These are phyloP conservation scores for Apamea sordens DNA, from an alignment of 2,888 invertebrate species.

Conservation along the genomic window DNA sequence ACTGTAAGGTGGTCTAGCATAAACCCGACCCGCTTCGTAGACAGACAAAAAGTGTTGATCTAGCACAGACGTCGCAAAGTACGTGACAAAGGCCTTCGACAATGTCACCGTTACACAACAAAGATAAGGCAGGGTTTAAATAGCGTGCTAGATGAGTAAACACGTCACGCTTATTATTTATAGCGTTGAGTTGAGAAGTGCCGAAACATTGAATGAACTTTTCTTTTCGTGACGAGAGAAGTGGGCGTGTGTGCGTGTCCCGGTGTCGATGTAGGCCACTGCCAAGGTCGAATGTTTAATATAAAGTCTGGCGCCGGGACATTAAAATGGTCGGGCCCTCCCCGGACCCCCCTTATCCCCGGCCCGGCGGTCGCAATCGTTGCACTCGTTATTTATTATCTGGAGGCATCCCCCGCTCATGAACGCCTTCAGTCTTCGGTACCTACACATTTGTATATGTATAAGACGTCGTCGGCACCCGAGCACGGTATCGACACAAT, in stretches of 20 bases:
- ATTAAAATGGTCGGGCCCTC: constrained; percentile 90
- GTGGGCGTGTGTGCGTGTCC: constrained; percentile 89
- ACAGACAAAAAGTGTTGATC: constrained; percentile 61
- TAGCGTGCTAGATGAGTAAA: constrained; percentile 79
- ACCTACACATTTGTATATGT: constrained; percentile 64
- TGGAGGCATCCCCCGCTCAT: constrained; percentile 84
- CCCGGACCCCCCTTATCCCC: constrained; percentile 86
- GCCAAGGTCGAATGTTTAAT: constrained; percentile 91
- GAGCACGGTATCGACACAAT: constrained; percentile 60
- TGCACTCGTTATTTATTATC: constrained; percentile 90
- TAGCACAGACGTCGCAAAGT: constrained; percentile 55
- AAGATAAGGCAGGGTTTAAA: constrained; percentile 77
- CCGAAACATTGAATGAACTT: constrained; percentile 87
- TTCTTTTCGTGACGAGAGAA: constrained; percentile 87
- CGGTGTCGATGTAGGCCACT: constrained; percentile 90
- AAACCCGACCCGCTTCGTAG: constrained; percentile 37
- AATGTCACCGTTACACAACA: constrained; percentile 74
- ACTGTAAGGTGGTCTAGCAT: neutral
- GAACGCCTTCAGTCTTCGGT: constrained; percentile 76
- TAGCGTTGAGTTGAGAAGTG: constrained; percentile 83
- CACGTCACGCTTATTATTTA: constrained; percentile 87
- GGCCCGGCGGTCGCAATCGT: constrained; percentile 88
- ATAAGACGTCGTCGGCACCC: constrained; percentile 55
- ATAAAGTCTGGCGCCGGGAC: constrained; percentile 90
- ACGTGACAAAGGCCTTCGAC: constrained; percentile 72